These are phyloP conservation scores for Lasaia peninsularis DNA, from an alignment of 1,140 invertebrate species.

Conservation along the genomic window DNA sequence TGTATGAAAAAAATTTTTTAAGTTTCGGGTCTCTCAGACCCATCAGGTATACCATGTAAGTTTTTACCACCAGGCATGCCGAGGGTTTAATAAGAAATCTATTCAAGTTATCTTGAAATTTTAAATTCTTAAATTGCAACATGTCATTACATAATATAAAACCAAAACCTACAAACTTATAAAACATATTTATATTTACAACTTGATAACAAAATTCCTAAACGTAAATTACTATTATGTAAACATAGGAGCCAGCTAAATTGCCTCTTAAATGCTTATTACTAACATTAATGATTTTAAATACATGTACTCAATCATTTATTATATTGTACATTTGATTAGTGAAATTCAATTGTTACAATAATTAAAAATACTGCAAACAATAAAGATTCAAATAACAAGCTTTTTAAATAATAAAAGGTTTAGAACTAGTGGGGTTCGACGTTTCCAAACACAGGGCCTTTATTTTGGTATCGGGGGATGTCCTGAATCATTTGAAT, in stretches of 20 bases:
- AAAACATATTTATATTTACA: conserved; percentile 4
- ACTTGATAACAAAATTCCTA: not conserved
- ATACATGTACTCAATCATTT: not conserved
- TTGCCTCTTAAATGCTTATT: not conserved
- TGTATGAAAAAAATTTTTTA: too few species aligned
- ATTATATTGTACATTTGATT: conserved; percentile 4
- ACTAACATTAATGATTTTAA: not conserved
- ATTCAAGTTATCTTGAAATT: too few species aligned
- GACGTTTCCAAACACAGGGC: not conserved
- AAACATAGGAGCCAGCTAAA: not conserved
- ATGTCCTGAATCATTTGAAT: conserved; percentile 38
- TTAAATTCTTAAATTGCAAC: not conserved
- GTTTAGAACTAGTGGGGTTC: not conserved
- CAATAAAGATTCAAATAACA: conserved; percentile 1
- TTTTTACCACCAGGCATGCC: too few species aligned
- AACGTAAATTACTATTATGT: not conserved
- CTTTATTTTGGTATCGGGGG: conserved; percentile 42
- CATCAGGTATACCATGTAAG: too few species aligned
- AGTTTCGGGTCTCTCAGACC: too few species aligned
- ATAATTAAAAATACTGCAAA: not conserved
- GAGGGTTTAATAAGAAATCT: too few species aligned
- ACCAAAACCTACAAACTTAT: not conserved
- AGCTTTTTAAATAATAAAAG: not conserved
- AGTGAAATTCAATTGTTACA: not conserved
- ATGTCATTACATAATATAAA: not conserved